A percentile compares a stretch with the other conserved stretches of the same genome.
Conservation (phyloP, 30 jellyfish, hydroid and myxozoan genomes). For the Hydractinia echinata region DNA sequence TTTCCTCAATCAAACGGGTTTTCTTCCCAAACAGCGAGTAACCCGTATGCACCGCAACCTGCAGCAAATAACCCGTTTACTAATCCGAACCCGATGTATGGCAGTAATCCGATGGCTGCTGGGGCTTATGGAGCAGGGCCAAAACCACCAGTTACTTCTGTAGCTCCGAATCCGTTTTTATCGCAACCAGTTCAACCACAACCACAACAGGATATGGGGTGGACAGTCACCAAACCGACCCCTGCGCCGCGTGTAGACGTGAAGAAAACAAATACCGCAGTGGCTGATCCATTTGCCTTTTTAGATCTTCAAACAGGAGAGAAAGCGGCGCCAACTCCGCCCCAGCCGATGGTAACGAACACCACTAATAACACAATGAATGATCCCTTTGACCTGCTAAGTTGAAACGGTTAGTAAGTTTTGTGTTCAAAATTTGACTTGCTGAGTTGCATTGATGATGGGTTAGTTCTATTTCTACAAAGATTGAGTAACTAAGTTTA, state of each 20-base stretch:
- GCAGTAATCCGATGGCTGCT: background rate
- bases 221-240: conserved; percentile 41
- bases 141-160: background rate
- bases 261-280: background rate
- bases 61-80: conserved; percentile 33
- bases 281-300: conserved; percentile 38
- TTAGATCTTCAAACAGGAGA: conserved; percentile 40
- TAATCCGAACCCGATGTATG: background rate
- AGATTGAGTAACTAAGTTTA: no score
- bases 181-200: conserved; percentile 18
- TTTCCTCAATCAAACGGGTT: conserved; percentile 28
- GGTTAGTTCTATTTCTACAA: no score
- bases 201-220: conserved; percentile 27
- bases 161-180: conserved; percentile 19
- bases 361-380: background rate
- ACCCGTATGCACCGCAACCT: background rate
- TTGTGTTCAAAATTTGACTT: no score
- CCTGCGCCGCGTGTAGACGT: conserved; percentile 30
- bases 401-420: background rate
- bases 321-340: background rate
- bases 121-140: background rate
- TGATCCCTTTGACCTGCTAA: background rate
- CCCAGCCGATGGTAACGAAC: background rate
- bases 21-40: conserved; percentile 6
- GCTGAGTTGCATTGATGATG: no score